Percentiles rank a stretch among this genome's conserved stretches.
Evolutionary conservation across 1,140 invertebrate genomes (phyloP).

Genomic region (Pygmarrhopalites habei): DNA sequence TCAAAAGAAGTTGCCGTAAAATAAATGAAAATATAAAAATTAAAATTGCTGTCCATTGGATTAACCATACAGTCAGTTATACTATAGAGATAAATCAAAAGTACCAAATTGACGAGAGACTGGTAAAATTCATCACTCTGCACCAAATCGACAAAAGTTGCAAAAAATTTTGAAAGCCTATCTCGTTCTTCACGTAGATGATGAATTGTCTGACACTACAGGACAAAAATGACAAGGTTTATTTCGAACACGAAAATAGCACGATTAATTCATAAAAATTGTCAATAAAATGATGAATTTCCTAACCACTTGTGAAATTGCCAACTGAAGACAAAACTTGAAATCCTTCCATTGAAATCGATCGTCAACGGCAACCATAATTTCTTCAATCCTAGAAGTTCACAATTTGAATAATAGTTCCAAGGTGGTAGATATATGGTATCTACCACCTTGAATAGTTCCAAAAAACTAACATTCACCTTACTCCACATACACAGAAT

Average conservation of each 20-base stretch:
- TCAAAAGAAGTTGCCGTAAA: too few relatives aligned
- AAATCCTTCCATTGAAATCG: constrained; percentile 60
- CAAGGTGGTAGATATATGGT: too few relatives aligned
- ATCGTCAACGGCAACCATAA: constrained; percentile 54
- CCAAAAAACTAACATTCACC: too few relatives aligned
- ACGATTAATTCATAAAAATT: too few relatives aligned
- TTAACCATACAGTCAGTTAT: too few relatives aligned
- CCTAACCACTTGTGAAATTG: constrained; percentile 61
- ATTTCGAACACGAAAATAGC: too few relatives aligned
- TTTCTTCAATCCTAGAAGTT: constrained; percentile 57
- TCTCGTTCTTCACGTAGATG: constrained; percentile 32
- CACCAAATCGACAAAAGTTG: constrained; percentile 49
- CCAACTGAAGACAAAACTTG: constrained; percentile 62
- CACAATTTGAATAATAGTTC: too few relatives aligned
- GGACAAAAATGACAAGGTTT: constrained; percentile 12
- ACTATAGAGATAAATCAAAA: too few relatives aligned
- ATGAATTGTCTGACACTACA: constrained; percentile 36
- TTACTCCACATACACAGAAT: too few relatives aligned
- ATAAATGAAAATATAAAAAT: too few relatives aligned
- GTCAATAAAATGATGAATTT: too few relatives aligned
- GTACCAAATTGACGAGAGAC: constrained; percentile 50
- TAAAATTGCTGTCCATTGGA: background rate
- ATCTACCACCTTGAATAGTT: too few relatives aligned
- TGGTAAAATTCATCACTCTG: constrained; percentile 55
- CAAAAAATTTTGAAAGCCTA: constrained; percentile 33